Percentiles rank a stretch among this genome's conserved stretches.
These are phyloP conservation scores for Bolinopsis microptera DNA, from an alignment of 37 sponge, comb jelly and placozoan species.

Conservation along the genomic window DNA sequence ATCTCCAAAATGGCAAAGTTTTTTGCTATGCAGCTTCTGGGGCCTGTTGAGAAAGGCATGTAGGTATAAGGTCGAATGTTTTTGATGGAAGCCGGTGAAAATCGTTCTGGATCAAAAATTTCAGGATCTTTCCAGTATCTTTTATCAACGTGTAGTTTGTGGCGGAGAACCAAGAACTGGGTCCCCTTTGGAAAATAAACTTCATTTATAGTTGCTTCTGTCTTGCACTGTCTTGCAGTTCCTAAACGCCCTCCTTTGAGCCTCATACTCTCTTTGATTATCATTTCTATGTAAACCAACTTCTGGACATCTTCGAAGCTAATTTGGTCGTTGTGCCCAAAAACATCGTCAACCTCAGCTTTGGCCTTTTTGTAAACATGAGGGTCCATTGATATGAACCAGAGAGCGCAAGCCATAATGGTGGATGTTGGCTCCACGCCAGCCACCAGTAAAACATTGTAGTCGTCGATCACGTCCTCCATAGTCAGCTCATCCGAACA, in stretches of 20 bases:
- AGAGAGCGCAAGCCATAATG: neutral
- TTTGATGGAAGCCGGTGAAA: neutral
- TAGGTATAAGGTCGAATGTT: neutral
- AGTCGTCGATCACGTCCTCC: slow-evolving; percentile 63
- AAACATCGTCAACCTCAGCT: neutral
- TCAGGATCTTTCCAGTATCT: slow-evolving; percentile 36
- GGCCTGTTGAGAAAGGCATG: slow-evolving; percentile 64
- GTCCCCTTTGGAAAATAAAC: neutral
- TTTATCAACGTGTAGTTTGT: neutral
- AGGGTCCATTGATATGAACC: neutral
- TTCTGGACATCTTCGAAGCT: slow-evolving; percentile 30
- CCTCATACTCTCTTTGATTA: slow-evolving; percentile 53
- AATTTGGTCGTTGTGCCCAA: neutral
- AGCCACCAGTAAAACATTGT: neutral
- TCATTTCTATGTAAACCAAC: slow-evolving; percentile 38
- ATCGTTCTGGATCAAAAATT: slow-evolving; percentile 65
- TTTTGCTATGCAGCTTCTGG: too few relatives aligned
- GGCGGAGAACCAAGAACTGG: neutral
- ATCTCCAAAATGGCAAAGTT: slow-evolving; percentile 60
- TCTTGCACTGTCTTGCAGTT: neutral
- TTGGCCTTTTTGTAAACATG: neutral
- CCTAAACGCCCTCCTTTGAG: slow-evolving; percentile 1
- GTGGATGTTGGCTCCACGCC: slow-evolving; percentile 64
- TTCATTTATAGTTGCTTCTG: neutral
- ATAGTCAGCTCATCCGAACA: neutral